Base-by-base conservation (phyloP, 2,888 invertebrate genomes). In the Netelia melanura region DNA sequence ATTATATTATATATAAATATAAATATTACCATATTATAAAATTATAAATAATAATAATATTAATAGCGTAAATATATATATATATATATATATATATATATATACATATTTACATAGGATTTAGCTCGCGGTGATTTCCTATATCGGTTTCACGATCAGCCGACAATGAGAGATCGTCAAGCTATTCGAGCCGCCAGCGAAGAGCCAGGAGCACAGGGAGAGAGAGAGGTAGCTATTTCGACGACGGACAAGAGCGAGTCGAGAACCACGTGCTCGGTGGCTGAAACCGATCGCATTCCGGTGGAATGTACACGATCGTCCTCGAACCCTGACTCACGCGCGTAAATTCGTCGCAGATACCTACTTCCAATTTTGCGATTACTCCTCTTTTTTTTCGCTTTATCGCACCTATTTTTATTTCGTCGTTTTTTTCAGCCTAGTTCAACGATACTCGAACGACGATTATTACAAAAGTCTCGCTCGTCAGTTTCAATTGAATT, bases 221-320 rank as follows among this genome's bases (percentile, higher is more conserved):
- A 17, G 23, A 21, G 61, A 81, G 71, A 61, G 65, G 48, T 30
- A 38, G 88, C 86, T 90, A 89, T 91, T 91, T 90, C 89, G 70
- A 90, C 67, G 44, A 80, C 70, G 72, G 72, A 72, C 68, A 70
- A 1, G 86, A 74, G 81, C 86, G 82, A 44, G 43, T 44, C 61
- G 86, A 17, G 77, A 80, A 80, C 90, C 92, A 92, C 92, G 92
- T 92, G 92, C 90, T 90, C 85, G 80, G 71, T 89, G 89, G 74
- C 88, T 91, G 89, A 30, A 30, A 30, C 30, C 30, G 30, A 30
- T 30, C 30, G 30, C 30, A 5, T 30, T 30, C 30, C 30, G 30
- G n/a, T 52, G 67, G 61, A 61, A 70, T 61, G 43, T 56, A 64
- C 54, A 48, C 77, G 81, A 64, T 74, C 81, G 86, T 61, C 84